Evolutionary conservation across 2,888 invertebrate species (phyloP).

Genomic region (Epinotia brunnichana): DNA sequence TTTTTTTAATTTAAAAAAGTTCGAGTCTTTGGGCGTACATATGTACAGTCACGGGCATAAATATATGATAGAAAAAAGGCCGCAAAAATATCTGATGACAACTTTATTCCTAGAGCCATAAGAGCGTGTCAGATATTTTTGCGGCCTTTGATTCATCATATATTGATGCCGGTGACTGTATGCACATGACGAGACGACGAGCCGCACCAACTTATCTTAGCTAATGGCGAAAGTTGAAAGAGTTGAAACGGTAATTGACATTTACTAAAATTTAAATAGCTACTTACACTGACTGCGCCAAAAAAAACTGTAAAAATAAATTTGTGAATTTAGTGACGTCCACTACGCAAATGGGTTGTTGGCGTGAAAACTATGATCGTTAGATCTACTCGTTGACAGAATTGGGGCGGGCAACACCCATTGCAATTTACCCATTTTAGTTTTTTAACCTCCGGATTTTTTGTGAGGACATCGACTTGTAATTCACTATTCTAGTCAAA

Average conservation of each 20-base stretch:
- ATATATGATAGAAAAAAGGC: no score
- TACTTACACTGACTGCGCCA: neutral
- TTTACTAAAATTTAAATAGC: neutral
- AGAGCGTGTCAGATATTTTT: no score
- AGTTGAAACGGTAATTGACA: constrained; percentile 4
- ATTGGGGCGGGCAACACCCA: constrained; percentile 25
- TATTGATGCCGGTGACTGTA: no score
- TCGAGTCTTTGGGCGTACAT: constrained; percentile 2
- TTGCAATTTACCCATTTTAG: constrained; percentile 28
- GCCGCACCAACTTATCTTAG: neutral
- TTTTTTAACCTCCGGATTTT: constrained; percentile 12
- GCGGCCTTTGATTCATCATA: no score
- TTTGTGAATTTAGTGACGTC: constrained; percentile 16
- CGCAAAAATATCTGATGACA: no score
- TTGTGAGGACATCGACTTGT: constrained; percentile 11
- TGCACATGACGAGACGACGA: constrained; percentile 1
- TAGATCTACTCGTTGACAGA: constrained; percentile 12
- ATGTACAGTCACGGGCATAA: no score
- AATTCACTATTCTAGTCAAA: neutral
- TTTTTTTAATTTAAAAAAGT: constrained; percentile 22
- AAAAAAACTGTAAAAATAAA: constrained; percentile 6
- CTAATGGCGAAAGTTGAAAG: neutral
- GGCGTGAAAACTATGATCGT: constrained; percentile 22
- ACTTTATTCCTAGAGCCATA: no score
- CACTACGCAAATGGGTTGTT: constrained; percentile 6